Conservation (phyloP, 2,888 invertebrate species). For the Xestia c-nigrum region DNA sequence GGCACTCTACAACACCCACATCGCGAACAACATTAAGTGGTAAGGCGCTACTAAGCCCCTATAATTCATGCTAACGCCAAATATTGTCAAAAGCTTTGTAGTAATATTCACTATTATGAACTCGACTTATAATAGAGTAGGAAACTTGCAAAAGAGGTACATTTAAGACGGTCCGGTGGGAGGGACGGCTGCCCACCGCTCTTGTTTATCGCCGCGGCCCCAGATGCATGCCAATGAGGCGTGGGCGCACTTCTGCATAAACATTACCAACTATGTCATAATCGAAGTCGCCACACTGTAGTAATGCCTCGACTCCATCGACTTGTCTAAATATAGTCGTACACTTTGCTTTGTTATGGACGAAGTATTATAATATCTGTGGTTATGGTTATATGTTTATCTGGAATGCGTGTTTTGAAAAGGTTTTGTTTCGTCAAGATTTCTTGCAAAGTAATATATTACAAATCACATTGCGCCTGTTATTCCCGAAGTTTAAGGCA, state of each 20-base stretch:
- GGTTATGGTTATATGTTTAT: conserved; percentile 36
- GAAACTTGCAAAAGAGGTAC: conserved; percentile 56
- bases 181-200: conserved; percentile 78
- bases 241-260: conserved; percentile 84
- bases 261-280: conserved; percentile 77
- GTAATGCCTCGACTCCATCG: conserved; percentile 44
- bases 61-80: conserved; percentile 44
- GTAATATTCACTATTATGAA: conserved; percentile 37
- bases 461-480: neutral
- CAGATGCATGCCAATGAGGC: conserved; percentile 84
- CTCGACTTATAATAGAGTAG: conserved; percentile 43
- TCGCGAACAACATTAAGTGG: conserved; percentile 19
- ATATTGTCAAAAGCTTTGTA: conserved; percentile 34
- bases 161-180: conserved; percentile 74
- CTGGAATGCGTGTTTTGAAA: conserved; percentile 7
- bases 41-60: conserved; percentile 22
- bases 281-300: conserved; percentile 64
- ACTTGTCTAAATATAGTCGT: conserved; percentile 54
- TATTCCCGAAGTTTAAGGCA: too few relatives aligned
- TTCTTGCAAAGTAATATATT: conserved; percentile 6
- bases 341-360: conserved; percentile 44
- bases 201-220: conserved; percentile 80
- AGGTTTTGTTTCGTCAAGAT: neutral
- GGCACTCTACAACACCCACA: conserved; percentile 5
- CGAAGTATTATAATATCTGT: too few relatives aligned